Base-by-base conservation (phyloP, 1,140 invertebrate genomes). In the Caenorhabditis latens region DNA sequence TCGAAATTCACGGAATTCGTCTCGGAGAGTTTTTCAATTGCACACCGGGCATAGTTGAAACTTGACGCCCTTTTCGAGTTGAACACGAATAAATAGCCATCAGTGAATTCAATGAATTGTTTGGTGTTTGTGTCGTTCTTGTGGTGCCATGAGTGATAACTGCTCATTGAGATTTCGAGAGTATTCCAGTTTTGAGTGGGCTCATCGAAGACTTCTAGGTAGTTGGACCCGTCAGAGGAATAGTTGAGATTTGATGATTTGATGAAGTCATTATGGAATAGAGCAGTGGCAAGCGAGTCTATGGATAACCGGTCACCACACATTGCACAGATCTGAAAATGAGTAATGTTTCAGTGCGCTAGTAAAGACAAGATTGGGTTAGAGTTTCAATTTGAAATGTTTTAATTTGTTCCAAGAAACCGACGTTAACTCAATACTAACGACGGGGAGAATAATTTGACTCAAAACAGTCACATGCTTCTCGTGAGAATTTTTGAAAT, bases 301-400 rank as follows among this genome's bases (percentile, higher is more conserved):
- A 50, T 79, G 0, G 71, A 79, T 13, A 50, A n/a, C 11, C 46
- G 71, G 40, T 79, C 71, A 21, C 71, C 71, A 50, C 71, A 79
- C 71, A 79, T 79, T 53, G 71, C 71, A 79, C 32, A 79, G 13
- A 79, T 79, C 71, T 79, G 71, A n/a, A 71, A 58, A 58, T 19
- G 55, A 0, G 6, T 58, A 32, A 32, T 32, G 32, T n/a, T n/a
- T n/a, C n/a, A n/a, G n/a, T 32, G 32, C 32, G 32, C 32, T 32
- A 32, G 32, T 32, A 32, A 32, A 32, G 32, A 32, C 32, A 0
- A 32, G 2, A 32, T 32, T 32, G 32, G 32, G 1, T 1, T 32
- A 2, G 32, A 2, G 32, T 32, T 32, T 32, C 32, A 32, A 32
- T 32, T 0, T 32, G 32, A 32, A 32, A 2, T 32, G 0, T 2